phyloP scores from a whole-genome alignment of 2,113 vertebrate species.

The Sula dactylatra region DNA sequence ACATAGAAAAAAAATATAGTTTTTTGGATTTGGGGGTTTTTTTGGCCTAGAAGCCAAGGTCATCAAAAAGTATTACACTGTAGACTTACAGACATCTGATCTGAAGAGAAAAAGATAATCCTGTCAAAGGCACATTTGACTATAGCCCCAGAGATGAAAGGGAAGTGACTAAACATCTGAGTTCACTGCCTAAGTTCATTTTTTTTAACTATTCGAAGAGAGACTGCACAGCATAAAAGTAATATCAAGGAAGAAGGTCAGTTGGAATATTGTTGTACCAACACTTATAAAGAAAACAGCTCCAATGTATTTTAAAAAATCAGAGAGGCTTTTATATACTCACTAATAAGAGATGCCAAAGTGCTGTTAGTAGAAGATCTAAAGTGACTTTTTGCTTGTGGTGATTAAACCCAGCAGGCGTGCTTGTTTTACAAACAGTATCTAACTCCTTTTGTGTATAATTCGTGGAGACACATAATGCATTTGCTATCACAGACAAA shows the following conservation, averaged over 20 bases:
- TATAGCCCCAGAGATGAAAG: conserved; percentile 11
- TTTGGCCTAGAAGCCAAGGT: background rate
- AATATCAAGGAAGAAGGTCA: conserved; percentile 50
- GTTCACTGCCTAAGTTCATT: background rate
- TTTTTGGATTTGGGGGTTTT: background rate
- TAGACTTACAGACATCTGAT: background rate
- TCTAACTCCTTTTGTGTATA: background rate
- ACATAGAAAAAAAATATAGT: background rate
- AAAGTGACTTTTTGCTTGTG: conserved; percentile 53
- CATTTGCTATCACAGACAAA: background rate
- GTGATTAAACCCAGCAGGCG: conserved; percentile 56
- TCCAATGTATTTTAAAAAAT: conserved; percentile 62
- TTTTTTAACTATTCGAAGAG: conserved; percentile 16
- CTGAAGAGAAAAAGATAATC: background rate
- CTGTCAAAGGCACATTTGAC: background rate
- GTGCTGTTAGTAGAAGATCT: conserved; percentile 40
- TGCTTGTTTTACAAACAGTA: conserved; percentile 52
- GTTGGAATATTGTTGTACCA: conserved; percentile 40
- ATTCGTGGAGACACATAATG: background rate
- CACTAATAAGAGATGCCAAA: conserved; percentile 52
- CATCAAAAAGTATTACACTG: background rate
- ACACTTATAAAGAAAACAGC: conserved; percentile 26
- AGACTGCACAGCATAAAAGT: conserved; percentile 22
- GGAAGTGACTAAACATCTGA: conserved; percentile 17
- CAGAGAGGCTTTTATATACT: conserved; percentile 42